Percentiles rank a stretch among this genome's conserved stretches.
Evolutionary conservation across 2,797 vertebrate species (phyloP).

Genomic region (Numenius phaeopus): DNA sequence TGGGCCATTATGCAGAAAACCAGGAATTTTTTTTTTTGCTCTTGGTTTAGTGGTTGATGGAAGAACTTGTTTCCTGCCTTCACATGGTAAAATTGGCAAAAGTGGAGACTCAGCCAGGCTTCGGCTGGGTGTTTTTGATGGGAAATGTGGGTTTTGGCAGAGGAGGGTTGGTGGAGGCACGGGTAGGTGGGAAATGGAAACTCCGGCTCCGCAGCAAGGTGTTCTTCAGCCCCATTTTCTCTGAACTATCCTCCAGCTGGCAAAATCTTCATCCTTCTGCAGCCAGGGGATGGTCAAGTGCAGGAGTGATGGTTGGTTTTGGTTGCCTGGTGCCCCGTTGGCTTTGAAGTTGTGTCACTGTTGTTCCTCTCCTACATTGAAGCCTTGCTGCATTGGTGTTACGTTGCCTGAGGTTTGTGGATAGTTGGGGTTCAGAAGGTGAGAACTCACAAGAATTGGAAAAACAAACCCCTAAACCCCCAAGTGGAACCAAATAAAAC

Average conservation of each 20-base stretch:
- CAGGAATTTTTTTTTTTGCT: background rate
- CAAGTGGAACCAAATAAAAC: background rate
- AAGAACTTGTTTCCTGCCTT: background rate
- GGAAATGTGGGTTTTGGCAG: background rate
- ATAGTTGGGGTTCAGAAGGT: background rate
- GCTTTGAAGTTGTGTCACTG: background rate
- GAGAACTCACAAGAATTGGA: background rate
- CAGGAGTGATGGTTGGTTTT: background rate
- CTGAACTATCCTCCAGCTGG: background rate
- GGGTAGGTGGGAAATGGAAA: background rate
- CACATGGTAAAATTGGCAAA: background rate
- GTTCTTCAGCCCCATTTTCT: background rate
- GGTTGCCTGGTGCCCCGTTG: rapidly evolving
- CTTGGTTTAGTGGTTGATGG: background rate
- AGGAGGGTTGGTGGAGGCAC: rapidly evolving
- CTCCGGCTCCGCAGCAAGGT: background rate
- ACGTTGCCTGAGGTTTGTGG: background rate
- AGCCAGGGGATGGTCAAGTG: background rate
- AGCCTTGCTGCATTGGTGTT: background rate
- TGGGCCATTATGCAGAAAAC: background rate
- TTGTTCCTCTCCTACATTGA: background rate
- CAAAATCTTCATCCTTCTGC: background rate
- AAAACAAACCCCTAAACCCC: background rate
- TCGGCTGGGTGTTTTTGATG: background rate
- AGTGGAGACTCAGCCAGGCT: background rate